phyloP scores from a whole-genome alignment of 2,113 vertebrate species.

The Connochaetes taurinus region DNA sequence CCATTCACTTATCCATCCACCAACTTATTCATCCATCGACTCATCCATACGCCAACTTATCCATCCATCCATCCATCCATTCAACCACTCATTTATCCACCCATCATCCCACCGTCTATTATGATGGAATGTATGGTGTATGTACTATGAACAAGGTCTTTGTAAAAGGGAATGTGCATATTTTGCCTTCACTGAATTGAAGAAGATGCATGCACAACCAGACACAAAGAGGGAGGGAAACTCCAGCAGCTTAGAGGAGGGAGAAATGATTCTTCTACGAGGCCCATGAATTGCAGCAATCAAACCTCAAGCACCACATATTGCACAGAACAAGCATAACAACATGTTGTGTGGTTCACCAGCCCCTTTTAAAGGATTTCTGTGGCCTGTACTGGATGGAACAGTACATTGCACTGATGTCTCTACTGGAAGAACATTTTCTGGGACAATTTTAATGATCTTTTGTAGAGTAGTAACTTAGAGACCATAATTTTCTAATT shows the following conservation, averaged over 20 bases:
- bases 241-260: not conserved
- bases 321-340: conserved; percentile 33
- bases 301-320: conserved; percentile 66
- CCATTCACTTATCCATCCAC: not conserved
- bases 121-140: not conserved
- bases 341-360: conserved; percentile 58
- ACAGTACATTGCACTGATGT: not conserved
- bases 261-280: not conserved
- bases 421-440: not conserved
- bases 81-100: fast-evolving
- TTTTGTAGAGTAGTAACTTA: not conserved
- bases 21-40: not conserved
- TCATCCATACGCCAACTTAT: not conserved
- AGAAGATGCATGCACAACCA: not conserved
- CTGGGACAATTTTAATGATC: not conserved
- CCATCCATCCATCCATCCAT: not conserved
- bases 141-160: not conserved
- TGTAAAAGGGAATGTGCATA: not conserved
- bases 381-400: conserved; percentile 4
- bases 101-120: too few relatives aligned
- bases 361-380: conserved; percentile 34
- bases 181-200: not conserved
- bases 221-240: not conserved
- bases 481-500: not conserved
- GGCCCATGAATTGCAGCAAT: conserved; percentile 44